phyloP scores from a whole-genome alignment of 2,113 vertebrate genomes.

The Sylvilagus bachmani region DNA sequence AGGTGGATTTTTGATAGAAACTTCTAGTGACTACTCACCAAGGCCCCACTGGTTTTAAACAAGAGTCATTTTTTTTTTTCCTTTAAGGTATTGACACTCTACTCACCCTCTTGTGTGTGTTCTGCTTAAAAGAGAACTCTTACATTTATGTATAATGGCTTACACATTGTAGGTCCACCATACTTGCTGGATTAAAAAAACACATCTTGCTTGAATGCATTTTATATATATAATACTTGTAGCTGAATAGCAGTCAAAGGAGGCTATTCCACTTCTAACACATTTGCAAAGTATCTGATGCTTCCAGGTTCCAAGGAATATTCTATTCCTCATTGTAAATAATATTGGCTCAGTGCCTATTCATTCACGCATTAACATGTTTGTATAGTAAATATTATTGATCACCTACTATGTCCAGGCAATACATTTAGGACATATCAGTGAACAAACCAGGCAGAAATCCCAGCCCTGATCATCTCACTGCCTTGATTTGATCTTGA shows the following conservation, averaged over 20 bases:
- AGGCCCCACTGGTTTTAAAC: background rate
- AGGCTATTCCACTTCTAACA: background rate
- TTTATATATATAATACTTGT: constrained; percentile 11
- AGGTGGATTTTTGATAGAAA: background rate
- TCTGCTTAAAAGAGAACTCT: background rate
- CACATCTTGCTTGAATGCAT: background rate
- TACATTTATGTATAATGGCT: background rate
- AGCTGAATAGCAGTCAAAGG: background rate
- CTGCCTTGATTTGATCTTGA: background rate
- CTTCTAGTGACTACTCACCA: background rate
- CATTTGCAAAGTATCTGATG: background rate
- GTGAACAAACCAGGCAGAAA: background rate
- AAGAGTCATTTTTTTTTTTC: background rate
- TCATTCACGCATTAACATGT: background rate
- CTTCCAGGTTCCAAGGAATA: background rate
- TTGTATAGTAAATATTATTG: constrained; percentile 17
- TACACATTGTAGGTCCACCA: background rate
- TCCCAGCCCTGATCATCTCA: background rate
- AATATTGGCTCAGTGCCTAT: background rate
- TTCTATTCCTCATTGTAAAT: background rate
- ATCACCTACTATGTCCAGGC: background rate
- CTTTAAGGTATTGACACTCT: background rate
- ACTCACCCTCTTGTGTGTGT: background rate
- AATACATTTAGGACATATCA: background rate
- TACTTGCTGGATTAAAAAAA: background rate